These are phyloP conservation scores for Pachyramphus minor DNA, from an alignment of 2,113 vertebrate species.

Conservation along the genomic window DNA sequence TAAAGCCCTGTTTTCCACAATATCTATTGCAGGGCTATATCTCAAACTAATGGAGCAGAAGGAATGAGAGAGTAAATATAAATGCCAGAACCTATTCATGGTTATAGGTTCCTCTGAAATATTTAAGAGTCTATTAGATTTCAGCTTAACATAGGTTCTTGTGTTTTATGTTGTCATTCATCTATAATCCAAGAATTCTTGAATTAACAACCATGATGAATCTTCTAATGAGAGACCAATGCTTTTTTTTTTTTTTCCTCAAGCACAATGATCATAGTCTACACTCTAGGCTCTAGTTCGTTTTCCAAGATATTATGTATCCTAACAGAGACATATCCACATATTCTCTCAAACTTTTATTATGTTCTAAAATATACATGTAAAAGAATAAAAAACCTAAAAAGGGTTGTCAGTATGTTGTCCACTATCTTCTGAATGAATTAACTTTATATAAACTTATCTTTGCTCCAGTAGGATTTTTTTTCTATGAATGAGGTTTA, in stretches of 20 bases:
- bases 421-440: background rate
- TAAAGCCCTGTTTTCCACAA: background rate
- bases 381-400: background rate
- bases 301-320: background rate
- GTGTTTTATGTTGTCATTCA: background rate
- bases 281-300: background rate
- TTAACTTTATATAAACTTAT: background rate
- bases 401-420: background rate
- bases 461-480: background rate
- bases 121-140: background rate
- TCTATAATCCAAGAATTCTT: background rate
- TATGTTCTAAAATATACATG: background rate
- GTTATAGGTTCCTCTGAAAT: background rate
- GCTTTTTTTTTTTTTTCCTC: background rate
- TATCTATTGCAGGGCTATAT: background rate
- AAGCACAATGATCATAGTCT: background rate
- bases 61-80: background rate
- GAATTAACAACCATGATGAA: background rate
- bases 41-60: background rate
- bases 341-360: background rate
- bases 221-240: background rate
- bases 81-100: background rate
- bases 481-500: background rate
- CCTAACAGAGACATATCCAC: background rate
- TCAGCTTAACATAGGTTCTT: background rate